phyloP scores from a whole-genome alignment of 2,797 vertebrate species.

The Sphenopsis melanotis region DNA sequence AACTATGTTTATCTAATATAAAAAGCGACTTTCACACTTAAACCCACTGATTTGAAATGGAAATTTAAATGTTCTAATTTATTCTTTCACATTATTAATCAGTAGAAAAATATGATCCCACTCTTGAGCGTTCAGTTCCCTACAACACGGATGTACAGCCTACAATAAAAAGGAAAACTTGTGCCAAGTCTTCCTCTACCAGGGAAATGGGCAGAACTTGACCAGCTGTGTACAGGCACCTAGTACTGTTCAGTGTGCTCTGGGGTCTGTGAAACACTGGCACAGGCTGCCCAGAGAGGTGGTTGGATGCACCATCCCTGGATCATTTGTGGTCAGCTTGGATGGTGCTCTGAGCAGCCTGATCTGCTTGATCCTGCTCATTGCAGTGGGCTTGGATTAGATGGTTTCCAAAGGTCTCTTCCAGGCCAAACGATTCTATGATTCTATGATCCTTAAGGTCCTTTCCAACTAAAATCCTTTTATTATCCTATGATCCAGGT shows the following conservation, averaged over 20 bases:
- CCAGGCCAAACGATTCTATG: not conserved
- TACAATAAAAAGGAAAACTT: not conserved
- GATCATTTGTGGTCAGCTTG: not conserved
- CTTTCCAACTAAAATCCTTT: not conserved
- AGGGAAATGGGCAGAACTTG: not conserved
- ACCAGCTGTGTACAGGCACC: not conserved
- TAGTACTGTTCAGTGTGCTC: not conserved
- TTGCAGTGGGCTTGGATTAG: not conserved
- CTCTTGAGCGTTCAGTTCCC: fast-evolving
- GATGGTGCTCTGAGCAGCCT: not conserved
- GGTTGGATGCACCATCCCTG: not conserved
- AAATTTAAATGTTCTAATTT: not conserved
- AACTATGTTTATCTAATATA: not conserved
- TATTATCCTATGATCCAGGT: not conserved
- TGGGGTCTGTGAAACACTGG: not conserved
- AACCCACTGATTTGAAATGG: not conserved
- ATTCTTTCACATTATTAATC: not conserved
- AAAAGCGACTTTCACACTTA: not conserved
- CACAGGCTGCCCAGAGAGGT: not conserved
- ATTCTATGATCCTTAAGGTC: not conserved
- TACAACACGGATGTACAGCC: not conserved
- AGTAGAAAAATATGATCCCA: not conserved
- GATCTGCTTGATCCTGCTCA: not conserved
- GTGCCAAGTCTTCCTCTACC: not conserved
- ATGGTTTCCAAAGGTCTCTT: not conserved